A percentile compares a stretch with the other conserved stretches of the same genome.
phyloP scores from a whole-genome alignment of 2,888 invertebrate genomes.

The Dryomyza anilis region DNA sequence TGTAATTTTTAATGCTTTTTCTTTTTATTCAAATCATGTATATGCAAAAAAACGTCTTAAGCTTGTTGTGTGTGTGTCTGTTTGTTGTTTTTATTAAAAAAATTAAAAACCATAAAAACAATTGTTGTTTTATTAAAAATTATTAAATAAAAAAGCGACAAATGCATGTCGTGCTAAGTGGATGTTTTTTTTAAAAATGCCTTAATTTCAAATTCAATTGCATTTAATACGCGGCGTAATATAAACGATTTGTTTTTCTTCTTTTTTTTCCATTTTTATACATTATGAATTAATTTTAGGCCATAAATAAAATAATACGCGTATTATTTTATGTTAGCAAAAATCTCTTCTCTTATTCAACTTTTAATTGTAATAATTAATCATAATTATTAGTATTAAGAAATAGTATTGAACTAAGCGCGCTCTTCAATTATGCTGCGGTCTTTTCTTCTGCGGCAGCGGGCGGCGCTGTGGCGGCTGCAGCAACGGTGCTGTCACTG shows the following conservation, averaged over 20 bases:
- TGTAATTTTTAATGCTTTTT: too few relatives aligned
- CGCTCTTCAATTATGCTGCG: not conserved
- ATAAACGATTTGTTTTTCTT: slow-evolving; percentile 8
- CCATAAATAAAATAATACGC: slow-evolving; percentile 16
- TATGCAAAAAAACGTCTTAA: too few relatives aligned
- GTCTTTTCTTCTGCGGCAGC: not conserved
- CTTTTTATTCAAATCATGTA: too few relatives aligned
- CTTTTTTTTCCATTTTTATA: too few relatives aligned
- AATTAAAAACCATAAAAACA: too few relatives aligned
- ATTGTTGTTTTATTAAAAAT: too few relatives aligned
- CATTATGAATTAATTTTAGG: slow-evolving; percentile 4
- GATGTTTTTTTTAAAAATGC: too few relatives aligned
- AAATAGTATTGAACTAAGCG: slow-evolving; percentile 17
- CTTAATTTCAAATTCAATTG: slow-evolving; percentile 8
- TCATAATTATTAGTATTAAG: slow-evolving; percentile 14
- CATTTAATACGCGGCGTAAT: not conserved
- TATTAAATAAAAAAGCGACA: too few relatives aligned
- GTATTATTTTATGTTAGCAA: slow-evolving; percentile 24
- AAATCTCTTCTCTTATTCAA: slow-evolving; percentile 20
- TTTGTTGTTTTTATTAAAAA: too few relatives aligned
- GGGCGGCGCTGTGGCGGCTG: too few relatives aligned
- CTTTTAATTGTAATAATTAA: slow-evolving; percentile 15
- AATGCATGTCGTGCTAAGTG: too few relatives aligned
- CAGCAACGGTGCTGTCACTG: not conserved
- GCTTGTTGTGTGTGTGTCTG: too few relatives aligned